Base-by-base conservation (phyloP, 1,140 invertebrate genomes). In the Anoplolepis gracilipes region DNA sequence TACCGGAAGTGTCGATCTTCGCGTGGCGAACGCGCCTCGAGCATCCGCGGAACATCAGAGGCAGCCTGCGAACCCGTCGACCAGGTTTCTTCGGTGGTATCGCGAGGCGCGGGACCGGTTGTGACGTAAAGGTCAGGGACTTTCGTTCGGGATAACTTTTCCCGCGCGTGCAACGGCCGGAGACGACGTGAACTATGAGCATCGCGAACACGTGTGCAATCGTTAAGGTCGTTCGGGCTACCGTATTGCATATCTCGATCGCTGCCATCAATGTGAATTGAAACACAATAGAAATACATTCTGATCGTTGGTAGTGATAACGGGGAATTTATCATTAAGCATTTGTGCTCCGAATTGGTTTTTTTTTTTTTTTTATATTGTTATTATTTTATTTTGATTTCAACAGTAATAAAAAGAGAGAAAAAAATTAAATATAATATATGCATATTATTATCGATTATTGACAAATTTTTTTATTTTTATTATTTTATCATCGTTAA, bases 121-220 rank as follows among this genome's bases (percentile, higher is more conserved):
- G 88, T 86, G 91, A 91, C 87, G 90, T 85, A 90, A 92, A 91
- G 90, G 89, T 89, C 88, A 89, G 90, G 81, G 82, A 46, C 73
- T 49, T 28, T 39, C 79, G 70, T 16, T 79, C 81, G 81, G 72
- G 70, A 86, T 61, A 49, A 84, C 76, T 84, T 89, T 86, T 87
- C 85, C 73, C 46, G 87, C 53, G 55, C 39, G 22, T 55, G 55
- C 30, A 57, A 72, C 65, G 7, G 61, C 10, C 46, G 22, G 25
- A 16, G 72, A 78, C 86, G 72, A 67, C 30, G 39, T 11, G 42
- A 10, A 10, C 11, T 19, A 16, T 28, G 22, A 46, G 16, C 85
- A 36, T 49, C n/a, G 4, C 59, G 55, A 11, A 25, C 59, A 36
- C 64, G 42, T 33, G 53, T 28, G 39, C 25, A 59, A 84, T 39